Base-by-base conservation (phyloP, 2,113 vertebrate species). In the Nyctereutes procyonoides region DNA sequence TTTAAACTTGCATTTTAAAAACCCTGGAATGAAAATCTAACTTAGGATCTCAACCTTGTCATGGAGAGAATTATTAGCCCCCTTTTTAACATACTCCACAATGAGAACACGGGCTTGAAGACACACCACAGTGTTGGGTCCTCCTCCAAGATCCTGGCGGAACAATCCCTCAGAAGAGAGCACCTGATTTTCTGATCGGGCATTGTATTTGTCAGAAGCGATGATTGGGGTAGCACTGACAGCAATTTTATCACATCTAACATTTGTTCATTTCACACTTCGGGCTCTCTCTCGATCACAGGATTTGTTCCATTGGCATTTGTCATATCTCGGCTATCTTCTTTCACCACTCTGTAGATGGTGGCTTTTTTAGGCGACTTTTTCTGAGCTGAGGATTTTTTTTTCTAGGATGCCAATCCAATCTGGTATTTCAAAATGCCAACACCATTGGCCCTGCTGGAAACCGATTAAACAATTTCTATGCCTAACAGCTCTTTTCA, bases 401-500 rank as follows among this genome's bases (percentile, higher is more conserved):
- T 93, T 98, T 84, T 11, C 97, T 85, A 95, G 98, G 97, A 98
- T 98, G 98, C 97, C 82, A 71, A 96, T 96, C 98, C 97, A 79
- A 96, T 96, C 58, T 97, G 82, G 98, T 79, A 87, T 98, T 82
- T 97, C 89, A 97, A 97, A 90, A 87, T 94, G 97, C 92, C 80
- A 79, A 95, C 89, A 97, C 90, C 97, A 85, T 96, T 93, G 94
- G 96, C 97, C 97, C 96, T 95, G 98, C 98, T 96, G 98, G 96
- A 98, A 96, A 98, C 96, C 48, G 95, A 97, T 98, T 95, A 83
- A 97, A 97, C 74, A 76, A 96, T 97, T 98, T 97, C 95, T 98
- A 76, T 97, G 97, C 98, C 98, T 95, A 97, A 93, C 96, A 97
- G 98, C 98, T 97, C 98, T 98, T 97, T 97, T 96, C 96, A 96